Evolutionary conservation across 2,113 vertebrate genomes (phyloP), one percentile per base, ranked within the genome.

Genomic region (Sceloporus tristichus): DNA sequence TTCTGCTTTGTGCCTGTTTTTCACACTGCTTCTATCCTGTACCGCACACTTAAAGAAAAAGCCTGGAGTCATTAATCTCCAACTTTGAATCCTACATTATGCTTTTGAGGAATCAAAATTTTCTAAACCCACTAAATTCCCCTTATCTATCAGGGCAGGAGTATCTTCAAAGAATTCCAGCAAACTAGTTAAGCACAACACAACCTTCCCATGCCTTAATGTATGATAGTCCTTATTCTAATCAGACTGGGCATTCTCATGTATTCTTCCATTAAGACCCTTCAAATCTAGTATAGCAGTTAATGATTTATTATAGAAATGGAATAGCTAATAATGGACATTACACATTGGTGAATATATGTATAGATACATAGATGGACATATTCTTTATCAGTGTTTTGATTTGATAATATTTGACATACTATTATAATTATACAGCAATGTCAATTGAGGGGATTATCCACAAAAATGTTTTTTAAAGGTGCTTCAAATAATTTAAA

Each of bases 111-210:
- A 95, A 95, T 93, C 87, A 95, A 94, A 95, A 93, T 94, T 94
- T 92, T 94, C 92, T 93, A 87, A 92, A 92, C 91, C 92, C 90
- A 89, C 91, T 95, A 92, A 96, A 94, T 92, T 95, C 92, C 62
- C 78, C 88, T 95, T 95, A 96, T 96, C 95, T 95, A 79, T 90
- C 10, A 1, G 83, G 89, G 88, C 89, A 94, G 89, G 89, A 79
- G 84, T 94, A 95, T 94, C 94, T 95, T 95, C 94, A 96, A 96
- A 95, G 93, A 90, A 92, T 95, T 95, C 89, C 92, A 87, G 75
- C 91, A 75, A 40, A 86, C 86, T 59, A 92, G 92, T 92, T 95
- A 93, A 94, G 87, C 90, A 88, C 94, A 91, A 93, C 92, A 91
- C 0, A 78, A 95, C 88, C 93, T 91, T 92, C 78, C 92, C 89